phyloP scores from a whole-genome alignment of 2,113 vertebrate species.

The Dolichotis patagonum region DNA sequence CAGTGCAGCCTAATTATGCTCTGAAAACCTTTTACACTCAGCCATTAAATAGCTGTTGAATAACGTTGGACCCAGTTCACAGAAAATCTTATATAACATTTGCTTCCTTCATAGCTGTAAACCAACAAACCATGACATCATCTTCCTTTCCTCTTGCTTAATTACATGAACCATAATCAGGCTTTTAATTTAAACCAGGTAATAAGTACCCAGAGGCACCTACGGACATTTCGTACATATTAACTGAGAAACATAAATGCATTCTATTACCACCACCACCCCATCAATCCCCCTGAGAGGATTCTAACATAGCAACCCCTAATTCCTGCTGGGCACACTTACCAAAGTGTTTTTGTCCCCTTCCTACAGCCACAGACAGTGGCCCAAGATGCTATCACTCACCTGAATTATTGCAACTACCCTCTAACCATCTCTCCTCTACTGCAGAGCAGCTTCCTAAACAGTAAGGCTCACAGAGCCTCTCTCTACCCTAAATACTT shows the following conservation, averaged over 20 bases:
- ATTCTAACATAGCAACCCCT: not conserved
- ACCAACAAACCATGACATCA: conserved; percentile 41
- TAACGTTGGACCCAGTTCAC: conserved; percentile 48
- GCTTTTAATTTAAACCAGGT: conserved; percentile 47
- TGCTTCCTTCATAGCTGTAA: conserved; percentile 37
- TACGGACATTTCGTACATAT: not conserved
- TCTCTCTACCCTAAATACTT: not conserved
- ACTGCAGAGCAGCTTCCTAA: not conserved
- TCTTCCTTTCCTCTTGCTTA: conserved; percentile 56
- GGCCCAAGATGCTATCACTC: not conserved
- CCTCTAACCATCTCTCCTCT: not conserved
- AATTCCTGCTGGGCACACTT: not conserved
- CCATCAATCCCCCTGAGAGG: not conserved
- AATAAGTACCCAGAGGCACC: conserved; percentile 19
- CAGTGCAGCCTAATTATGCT: not conserved
- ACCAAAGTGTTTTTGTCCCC: not conserved
- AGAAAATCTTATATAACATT: conserved; percentile 49
- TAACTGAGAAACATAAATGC: conserved; percentile 8
- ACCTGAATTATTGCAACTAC: not conserved
- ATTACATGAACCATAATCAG: conserved; percentile 53
- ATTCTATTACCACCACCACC: not conserved
- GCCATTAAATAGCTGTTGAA: conserved; percentile 21
- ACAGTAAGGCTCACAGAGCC: not conserved
- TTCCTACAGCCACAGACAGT: not conserved
- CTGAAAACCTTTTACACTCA: conserved; percentile 27